phyloP scores from a whole-genome alignment of 2,888 invertebrate species.

The Rhagophthalmus giganteus region DNA sequence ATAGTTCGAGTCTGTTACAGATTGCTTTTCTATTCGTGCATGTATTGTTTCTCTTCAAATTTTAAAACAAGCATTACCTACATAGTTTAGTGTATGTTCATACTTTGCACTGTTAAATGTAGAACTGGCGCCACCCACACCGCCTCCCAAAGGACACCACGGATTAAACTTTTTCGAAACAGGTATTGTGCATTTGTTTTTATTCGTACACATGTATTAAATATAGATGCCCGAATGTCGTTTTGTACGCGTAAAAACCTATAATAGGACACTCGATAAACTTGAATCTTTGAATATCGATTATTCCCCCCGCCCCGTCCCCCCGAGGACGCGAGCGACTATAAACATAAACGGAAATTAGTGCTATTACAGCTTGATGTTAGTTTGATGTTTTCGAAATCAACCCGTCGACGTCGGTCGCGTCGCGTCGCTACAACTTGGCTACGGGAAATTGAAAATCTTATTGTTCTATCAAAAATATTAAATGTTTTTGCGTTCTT shows the following conservation, averaged over 20 bases:
- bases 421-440: neutral
- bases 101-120: constrained; percentile 48
- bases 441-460: neutral
- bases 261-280: neutral
- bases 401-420: neutral
- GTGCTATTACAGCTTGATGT: neutral
- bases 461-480: no score
- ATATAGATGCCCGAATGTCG: no score
- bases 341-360: constrained; percentile 6
- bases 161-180: constrained; percentile 61
- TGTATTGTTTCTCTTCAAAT: constrained; percentile 14
- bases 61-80: constrained; percentile 10
- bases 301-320: no score
- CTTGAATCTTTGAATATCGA: neutral
- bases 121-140: constrained; percentile 67
- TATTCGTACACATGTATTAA: neutral
- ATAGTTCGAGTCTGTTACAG: constrained; percentile 29
- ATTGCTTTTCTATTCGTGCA: constrained; percentile 15
- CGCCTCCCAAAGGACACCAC: constrained; percentile 64
- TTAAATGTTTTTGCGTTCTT: no score
- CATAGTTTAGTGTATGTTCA: constrained; percentile 18
- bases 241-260: no score
- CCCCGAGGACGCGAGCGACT: constrained; percentile 2
- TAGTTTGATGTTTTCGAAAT: no score
- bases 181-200: constrained; percentile 56